Base-by-base conservation (phyloP, 2,113 vertebrate genomes). In the Cichladusa arquata region DNA sequence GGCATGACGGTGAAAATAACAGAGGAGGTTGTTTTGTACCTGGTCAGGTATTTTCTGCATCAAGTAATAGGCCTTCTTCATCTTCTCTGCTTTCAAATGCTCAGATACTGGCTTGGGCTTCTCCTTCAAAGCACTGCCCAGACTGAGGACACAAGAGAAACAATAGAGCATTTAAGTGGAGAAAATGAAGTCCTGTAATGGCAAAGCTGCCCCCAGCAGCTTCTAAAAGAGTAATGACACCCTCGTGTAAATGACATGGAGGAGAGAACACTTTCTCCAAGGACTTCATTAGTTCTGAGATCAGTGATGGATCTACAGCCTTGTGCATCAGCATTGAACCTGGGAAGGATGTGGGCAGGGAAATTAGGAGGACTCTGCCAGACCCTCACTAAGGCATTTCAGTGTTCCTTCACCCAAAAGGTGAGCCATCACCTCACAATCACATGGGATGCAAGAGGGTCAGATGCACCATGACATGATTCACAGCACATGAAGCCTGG, bases 41-140 rank as follows among this genome's bases (percentile, higher is more conserved):
- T 98, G 98, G 74, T 99, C 98, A 20, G 98, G 96, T 48, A 95
- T 95, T 81, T 98, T 98, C 91, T 98, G 98, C 4, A 97, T 98
- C 84, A 99, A 92, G 88, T 98, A 99, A 97, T 98, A 99, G 11
- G 98, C 98, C 71, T 98, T 98, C 97, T 99, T 99, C 92, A 99
- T 97, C 94, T 98, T 99, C 96, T 99, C 99, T 64, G 99, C 98
- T 73, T 95, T 90, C 19, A 98, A 97, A 89, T 98, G 69, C 28
- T 99, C 98, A 9, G 97, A 69, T 36, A 88, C 17, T 76, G 95
- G 61, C 82, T 76, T 98, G 64, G 81, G 86, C 86, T 97, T 98
- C 50, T 98, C 98, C 78, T 94, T 98, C 69, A 66, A 95, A 22
- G 90, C 95, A 64, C 88, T 97, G 84, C 92, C 95, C 81, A 98